Evolutionary conservation across 2,113 vertebrate species (phyloP).

Genomic region (Corvus moneduloides): DNA sequence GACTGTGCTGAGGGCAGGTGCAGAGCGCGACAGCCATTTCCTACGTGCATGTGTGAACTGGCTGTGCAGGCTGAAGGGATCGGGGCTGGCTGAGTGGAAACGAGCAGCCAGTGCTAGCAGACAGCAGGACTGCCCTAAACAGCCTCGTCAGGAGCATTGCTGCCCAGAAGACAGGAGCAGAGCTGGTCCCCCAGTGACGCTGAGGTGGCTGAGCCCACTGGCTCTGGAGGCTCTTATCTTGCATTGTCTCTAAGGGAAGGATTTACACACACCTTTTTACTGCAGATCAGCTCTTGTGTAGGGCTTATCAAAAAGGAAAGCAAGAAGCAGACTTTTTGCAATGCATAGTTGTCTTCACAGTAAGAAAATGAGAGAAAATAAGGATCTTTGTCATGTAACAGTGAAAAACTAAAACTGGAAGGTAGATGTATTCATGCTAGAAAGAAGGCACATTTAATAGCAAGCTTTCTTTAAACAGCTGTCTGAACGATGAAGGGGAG

Average conservation of each 20-base stretch:
- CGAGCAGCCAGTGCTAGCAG: neutral
- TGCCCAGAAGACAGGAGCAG: neutral
- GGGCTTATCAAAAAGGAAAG: neutral
- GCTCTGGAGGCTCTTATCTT: neutral
- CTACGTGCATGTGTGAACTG: neutral
- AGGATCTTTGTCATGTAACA: neutral
- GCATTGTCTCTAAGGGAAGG: neutral
- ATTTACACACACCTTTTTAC: neutral
- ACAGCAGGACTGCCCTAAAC: neutral
- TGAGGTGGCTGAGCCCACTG: neutral
- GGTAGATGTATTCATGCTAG: neutral
- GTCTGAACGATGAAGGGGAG: neutral
- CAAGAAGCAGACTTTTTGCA: neutral
- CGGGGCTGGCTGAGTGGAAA: neutral
- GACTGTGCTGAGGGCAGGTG: neutral
- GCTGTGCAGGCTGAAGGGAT: neutral
- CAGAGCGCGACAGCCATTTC: neutral
- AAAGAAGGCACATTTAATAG: neutral
- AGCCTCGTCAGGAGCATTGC: neutral
- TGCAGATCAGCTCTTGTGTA: neutral
- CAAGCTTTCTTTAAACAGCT: neutral
- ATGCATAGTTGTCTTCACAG: neutral
- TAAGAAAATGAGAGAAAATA: neutral
- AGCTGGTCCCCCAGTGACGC: neutral
- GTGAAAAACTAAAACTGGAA: neutral